Conservation (phyloP, 2,113 vertebrate species). For the Oreochromis tanganicae region DNA sequence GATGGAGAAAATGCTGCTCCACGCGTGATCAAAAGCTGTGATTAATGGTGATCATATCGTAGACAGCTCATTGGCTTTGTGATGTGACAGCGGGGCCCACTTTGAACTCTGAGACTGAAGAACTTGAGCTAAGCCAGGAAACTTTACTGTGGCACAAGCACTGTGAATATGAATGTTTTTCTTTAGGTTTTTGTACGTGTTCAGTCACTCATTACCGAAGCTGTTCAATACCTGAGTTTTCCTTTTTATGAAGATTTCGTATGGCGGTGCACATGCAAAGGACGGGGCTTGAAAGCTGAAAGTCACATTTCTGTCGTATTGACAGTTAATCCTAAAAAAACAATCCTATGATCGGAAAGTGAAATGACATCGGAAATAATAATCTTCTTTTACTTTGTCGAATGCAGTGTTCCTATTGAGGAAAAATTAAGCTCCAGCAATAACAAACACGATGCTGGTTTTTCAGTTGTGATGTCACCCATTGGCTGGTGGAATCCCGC, state of each 20-base stretch:
- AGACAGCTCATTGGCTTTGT: constrained; percentile 39
- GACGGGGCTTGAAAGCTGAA: neutral
- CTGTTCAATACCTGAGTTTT: neutral
- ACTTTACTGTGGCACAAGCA: neutral
- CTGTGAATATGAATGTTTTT: neutral
- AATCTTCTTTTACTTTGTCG: neutral
- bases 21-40: constrained; percentile 49
- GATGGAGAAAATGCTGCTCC: constrained; percentile 31
- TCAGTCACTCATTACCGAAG: neutral
- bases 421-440: neutral
- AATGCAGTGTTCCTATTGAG: neutral
- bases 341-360: neutral
- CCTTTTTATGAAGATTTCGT: neutral
- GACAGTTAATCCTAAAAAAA: neutral
- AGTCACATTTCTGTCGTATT: neutral
- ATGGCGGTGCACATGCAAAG: neutral
- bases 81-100: constrained; percentile 24
- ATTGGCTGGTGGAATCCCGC: neutral
- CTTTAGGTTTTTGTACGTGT: neutral
- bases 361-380: neutral
- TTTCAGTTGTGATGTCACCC: neutral
- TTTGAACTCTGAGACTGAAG: constrained; percentile 47
- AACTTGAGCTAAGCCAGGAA: constrained; percentile 30
- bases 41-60: constrained; percentile 56
- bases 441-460: neutral